Percentiles rank a stretch among this genome's conserved stretches.
Evolutionary conservation across 1,140 invertebrate species (phyloP).

Genomic region (Zaprionus inermis): DNA sequence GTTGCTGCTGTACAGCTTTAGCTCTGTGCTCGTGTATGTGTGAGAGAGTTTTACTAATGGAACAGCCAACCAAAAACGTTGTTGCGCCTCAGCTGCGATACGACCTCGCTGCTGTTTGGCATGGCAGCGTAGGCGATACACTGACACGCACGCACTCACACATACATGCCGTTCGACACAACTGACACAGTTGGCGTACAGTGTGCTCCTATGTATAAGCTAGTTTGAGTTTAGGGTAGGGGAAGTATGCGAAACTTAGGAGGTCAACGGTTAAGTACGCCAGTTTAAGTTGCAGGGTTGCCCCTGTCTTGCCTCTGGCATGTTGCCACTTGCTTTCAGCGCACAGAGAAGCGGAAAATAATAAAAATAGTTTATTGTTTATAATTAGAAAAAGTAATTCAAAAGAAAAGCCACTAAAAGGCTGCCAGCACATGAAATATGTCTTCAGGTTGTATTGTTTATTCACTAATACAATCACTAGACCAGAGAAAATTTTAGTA

Average conservation of each 20-base stretch:
- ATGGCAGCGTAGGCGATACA: conserved; percentile 66
- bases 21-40: conserved; percentile 26
- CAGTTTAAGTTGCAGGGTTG: conserved; percentile 7
- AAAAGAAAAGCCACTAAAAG: conserved; percentile 5
- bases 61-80: conserved; percentile 81
- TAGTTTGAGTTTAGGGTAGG: neutral
- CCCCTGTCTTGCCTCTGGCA: conserved; percentile 50
- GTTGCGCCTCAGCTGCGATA: conserved; percentile 57
- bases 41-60: conserved; percentile 60
- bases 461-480: neutral
- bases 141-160: conserved; percentile 29
- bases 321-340: conserved; percentile 69
- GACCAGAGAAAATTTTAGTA: too few species aligned
- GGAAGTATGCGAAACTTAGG: conserved; percentile 17
- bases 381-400: conserved; percentile 24
- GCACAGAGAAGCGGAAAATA: conserved; percentile 17
- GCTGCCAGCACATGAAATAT: conserved; percentile 3
- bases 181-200: conserved; percentile 70
- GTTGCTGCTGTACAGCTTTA: conserved; percentile 14
- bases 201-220: conserved; percentile 28
- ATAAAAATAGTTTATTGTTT: conserved; percentile 47
- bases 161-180: conserved; percentile 34
- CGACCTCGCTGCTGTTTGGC: conserved; percentile 78
- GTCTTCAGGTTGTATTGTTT: neutral
- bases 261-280: conserved; percentile 33